Evolutionary conservation across 2,797 vertebrate genomes (phyloP), one percentile per base, ranked within the genome.

Genomic region (Apodemus agrarius): DNA sequence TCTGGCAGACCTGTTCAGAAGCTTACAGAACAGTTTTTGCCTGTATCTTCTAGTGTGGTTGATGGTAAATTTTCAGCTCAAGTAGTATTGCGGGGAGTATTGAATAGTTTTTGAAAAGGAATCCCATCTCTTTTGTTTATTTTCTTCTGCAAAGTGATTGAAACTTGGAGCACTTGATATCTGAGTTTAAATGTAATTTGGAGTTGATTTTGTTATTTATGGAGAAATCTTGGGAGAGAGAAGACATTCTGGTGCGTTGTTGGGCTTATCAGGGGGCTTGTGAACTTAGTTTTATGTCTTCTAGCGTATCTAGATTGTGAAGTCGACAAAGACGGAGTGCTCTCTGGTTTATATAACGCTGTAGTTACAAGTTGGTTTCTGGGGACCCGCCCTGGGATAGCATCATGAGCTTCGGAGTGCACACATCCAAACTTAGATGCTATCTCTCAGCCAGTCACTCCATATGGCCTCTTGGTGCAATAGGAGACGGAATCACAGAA

Each of bases 131-230:
- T 84, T 88, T 40, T 74, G 1, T 85, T n/a, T 95, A 21, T 69
- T 90, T 95, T 81, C 88, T 63, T 79, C 31, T 83, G 37, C 21
- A 29, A 59, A 91, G 52, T 74, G 34, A 92, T 87, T 96, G 83
- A 76, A 52, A 67, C 69, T 52, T 43, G n/a, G 72, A 91, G 65
- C 34, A 82, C 12, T 92, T 86, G 74, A 21, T 29, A 63, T 14
- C 57, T 89, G 69, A 79, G 24, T 92, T 94, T 96, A 72, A 91
- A n/a, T 90, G 86, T 69, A 61, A 67, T 91, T 75, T 63, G 69
- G 65, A 92, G 54, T 92, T 16, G 19, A 74, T 26, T 43, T 43
- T 79, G 83, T 74, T 52, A 52, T 52, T 90, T 54, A 31, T 22
- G 31, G 87, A 94, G 63, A n/a, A 46, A 61, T 92, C 6, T 29